Percentiles rank a stretch among this genome's conserved stretches.
Conservation (phyloP, 1,140 invertebrate species). For the Drosophila punjabiensis region DNA sequence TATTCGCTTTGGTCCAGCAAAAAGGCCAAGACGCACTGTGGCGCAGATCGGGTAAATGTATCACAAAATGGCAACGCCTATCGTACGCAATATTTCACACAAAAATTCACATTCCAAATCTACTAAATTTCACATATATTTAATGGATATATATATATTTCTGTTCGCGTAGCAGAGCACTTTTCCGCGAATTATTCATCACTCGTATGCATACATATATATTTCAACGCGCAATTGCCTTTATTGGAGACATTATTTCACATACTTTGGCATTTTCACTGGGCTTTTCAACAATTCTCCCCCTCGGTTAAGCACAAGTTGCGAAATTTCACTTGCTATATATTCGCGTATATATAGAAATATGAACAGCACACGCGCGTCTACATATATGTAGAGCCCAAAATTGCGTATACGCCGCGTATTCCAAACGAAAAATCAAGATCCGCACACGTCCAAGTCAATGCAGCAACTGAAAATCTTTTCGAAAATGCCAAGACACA, state of each 20-base stretch:
- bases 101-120: slow-evolving; percentile 35
- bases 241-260: slow-evolving; percentile 57
- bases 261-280: slow-evolving; percentile 75
- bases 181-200: slow-evolving; percentile 55
- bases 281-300: slow-evolving; percentile 20
- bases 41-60: slow-evolving; percentile 23
- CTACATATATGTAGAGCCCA: slow-evolving; percentile 56
- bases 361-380: slow-evolving; percentile 44
- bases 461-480: slow-evolving; percentile 79
- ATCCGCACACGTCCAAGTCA: slow-evolving; percentile 75
- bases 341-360: slow-evolving; percentile 46
- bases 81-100: slow-evolving; percentile 49
- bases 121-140: slow-evolving; percentile 42
- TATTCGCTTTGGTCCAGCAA: slow-evolving; percentile 30
- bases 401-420: slow-evolving; percentile 77
- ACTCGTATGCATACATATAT: slow-evolving; percentile 24
- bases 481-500: slow-evolving; percentile 66
- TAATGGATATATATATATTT: slow-evolving; percentile 13
- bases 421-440: slow-evolving; percentile 44
- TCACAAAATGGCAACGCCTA: slow-evolving; percentile 49
- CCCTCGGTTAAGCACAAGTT: slow-evolving; percentile 48
- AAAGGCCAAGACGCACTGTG: slow-evolving; percentile 17
- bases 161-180: slow-evolving; percentile 6
- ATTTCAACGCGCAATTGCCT: slow-evolving; percentile 52
- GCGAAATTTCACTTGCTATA: slow-evolving; percentile 65